Evolutionary conservation across 1,140 invertebrate species (phyloP), one percentile per base, ranked within the genome.

Genomic region (Homalodisca vitripennis): DNA sequence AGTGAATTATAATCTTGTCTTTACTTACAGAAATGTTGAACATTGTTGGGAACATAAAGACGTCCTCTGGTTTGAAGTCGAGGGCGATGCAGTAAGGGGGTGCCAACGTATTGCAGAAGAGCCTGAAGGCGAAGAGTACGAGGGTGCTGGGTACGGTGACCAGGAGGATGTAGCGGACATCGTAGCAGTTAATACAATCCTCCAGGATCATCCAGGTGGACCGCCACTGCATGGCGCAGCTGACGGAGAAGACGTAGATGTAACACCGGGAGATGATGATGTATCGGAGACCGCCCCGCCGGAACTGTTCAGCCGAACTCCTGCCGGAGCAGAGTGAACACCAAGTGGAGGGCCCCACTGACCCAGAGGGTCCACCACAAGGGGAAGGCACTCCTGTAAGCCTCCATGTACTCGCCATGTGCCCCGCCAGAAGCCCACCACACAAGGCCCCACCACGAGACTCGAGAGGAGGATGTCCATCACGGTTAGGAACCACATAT

Each of bases 341-440:
- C 53, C 24, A 74, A 32, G 22, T 71, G 72, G 0, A 74, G 51
- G 32, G 47, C 32, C 2, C 64, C 31, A 47, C 60, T 64, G 3
- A 60, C 57, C 14, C 57, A 30, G 1, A 71, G 53, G 31, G 57
- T 55, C 65, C 70, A 55, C 68, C 70, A 71, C 17, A 67, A 55
- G n/a, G 68, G 70, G 30, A 73, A 70, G 26, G 86, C 75, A 0
- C 82, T 77, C 1, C 88, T 87, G 77, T 89, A 88, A 29, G 86
- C 75, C 67, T 88, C 88, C 83, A 91, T 88, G 26, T 93, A 83
- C 48, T 87, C 85, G n/a, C 91, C 91, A 94, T 32, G 89, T 90
- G 60, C 91, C 90, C 20, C 92, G 84, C 92, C 92, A 94, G 76
- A 93, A 94, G 55, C 87, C 86, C 14, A 94, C 90, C 3, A 93